Evolutionary conservation across 2,113 vertebrate species (phyloP), one percentile per base, ranked within the genome.

Genomic region (Pelvicachromis taeniatus): DNA sequence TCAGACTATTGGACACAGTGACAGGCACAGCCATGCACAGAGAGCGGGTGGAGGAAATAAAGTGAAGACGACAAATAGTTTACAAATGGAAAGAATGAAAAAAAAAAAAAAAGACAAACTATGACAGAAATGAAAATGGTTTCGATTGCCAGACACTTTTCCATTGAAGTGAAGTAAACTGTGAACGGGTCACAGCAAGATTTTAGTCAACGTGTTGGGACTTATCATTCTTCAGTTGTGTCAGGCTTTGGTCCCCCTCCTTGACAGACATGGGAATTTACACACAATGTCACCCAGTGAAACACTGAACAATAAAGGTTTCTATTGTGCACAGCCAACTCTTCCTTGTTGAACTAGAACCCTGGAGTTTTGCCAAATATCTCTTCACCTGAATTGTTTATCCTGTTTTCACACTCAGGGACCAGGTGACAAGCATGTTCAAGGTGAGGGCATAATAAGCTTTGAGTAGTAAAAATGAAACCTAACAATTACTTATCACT

Each of bases 1-100:
- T 90, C 88, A 87, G 85, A 81, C 75, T 13, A 78, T 78, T 87
- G 78, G 17, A 54, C 77, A 2, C 89, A 56, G 92, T 92, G 93
- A 93, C 93, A 88, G 89, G 87, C 91, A 92, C 90, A 45, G 82
- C 86, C 81, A 84, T 1, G 78, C 82, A 26, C 87, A 26, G 4
- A 42, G 53, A 40, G 38, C 4, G 8, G 1, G 26, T 1, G 73
- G 31, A 38, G 70, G 19, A 59, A 29, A 70, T 42, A 23, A 40
- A 83, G 21, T 23, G 35, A 14, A 1, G 14, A 23, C 11, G 23
- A 17, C n/a, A 70, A 85, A 81, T 13, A 78, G 31, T 12, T 59
- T 50, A 33, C 19, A 40, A 14, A 11, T 1, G 19, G 9, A 31
- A 9, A 40, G 6, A 31, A 9, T 19, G 23, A 42, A 45, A 33